phyloP scores from a whole-genome alignment of 2,797 vertebrate genomes.

The Channa striata region DNA sequence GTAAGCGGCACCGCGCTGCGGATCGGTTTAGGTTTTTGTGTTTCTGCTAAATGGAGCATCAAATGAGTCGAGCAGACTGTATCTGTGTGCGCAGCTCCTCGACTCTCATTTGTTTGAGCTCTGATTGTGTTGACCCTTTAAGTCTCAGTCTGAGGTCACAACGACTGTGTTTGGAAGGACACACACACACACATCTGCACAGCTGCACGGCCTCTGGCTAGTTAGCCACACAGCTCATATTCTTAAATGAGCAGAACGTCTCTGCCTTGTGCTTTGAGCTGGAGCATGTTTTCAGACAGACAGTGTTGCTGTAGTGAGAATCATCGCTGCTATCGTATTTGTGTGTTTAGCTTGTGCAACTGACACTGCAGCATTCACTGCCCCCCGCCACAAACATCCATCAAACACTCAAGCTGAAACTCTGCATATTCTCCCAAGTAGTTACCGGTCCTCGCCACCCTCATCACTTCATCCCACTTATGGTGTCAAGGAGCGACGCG shows the following conservation, averaged over 20 bases:
- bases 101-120: slow-evolving; percentile 31
- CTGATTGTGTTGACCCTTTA: slow-evolving; percentile 14
- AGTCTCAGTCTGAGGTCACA: slow-evolving; percentile 5
- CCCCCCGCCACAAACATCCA: too few relatives aligned
- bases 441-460: neutral
- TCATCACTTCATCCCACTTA: neutral
- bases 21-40: slow-evolving; percentile 46
- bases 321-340: too few relatives aligned
- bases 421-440: neutral
- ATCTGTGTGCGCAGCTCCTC: slow-evolving; percentile 41
- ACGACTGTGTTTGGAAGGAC: slow-evolving; percentile 9
- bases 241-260: slow-evolving; percentile 35
- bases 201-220: slow-evolving; percentile 50
- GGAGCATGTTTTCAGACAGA: too few relatives aligned
- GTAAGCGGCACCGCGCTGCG: slow-evolving; percentile 36
- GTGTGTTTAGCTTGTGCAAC: too few relatives aligned
- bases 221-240: slow-evolving; percentile 16
- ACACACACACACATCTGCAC: too few relatives aligned
- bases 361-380: neutral
- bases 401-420: neutral
- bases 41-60: slow-evolving; percentile 80
- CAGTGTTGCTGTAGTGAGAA: too few relatives aligned
- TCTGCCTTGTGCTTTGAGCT: slow-evolving; percentile 9
- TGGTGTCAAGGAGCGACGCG: neutral
- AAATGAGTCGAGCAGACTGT: slow-evolving; percentile 65